Evolutionary conservation across 2,113 vertebrate species (phyloP).

Genomic region (Hypanus sabinus): DNA sequence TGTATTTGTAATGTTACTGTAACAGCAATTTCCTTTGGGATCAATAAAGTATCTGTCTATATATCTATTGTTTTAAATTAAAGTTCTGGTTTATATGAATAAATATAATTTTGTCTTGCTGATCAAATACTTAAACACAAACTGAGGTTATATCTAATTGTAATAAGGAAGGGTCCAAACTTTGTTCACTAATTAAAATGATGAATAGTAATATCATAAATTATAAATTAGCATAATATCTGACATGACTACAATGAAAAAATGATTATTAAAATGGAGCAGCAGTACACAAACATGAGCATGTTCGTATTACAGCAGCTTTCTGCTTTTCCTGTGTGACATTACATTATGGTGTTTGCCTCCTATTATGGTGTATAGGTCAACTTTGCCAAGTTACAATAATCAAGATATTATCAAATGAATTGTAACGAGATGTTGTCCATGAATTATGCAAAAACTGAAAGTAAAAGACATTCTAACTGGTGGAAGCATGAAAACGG

Average conservation of each 20-base stretch:
- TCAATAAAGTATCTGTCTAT: too few species aligned
- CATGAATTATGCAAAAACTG: neutral
- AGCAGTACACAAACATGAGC: neutral
- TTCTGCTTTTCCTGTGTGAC: neutral
- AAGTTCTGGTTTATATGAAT: neutral
- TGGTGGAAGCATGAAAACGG: too few species aligned
- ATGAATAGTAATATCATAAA: neutral
- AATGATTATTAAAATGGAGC: neutral
- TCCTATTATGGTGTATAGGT: neutral
- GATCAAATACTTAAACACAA: neutral
- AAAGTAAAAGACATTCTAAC: too few species aligned
- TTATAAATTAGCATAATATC: neutral
- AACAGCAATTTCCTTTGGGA: too few species aligned
- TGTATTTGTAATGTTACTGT: too few species aligned
- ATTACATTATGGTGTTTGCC: neutral
- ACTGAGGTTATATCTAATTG: neutral
- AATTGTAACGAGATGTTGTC: neutral
- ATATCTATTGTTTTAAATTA: neutral
- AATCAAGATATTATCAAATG: neutral
- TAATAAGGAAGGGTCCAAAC: neutral
- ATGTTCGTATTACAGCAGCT: neutral
- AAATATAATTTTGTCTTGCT: neutral
- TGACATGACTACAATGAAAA: neutral
- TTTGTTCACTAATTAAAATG: neutral
- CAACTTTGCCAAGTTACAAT: neutral